Base-by-base conservation (phyloP, 2,797 vertebrate species). In the Tiaroga cobitis region DNA sequence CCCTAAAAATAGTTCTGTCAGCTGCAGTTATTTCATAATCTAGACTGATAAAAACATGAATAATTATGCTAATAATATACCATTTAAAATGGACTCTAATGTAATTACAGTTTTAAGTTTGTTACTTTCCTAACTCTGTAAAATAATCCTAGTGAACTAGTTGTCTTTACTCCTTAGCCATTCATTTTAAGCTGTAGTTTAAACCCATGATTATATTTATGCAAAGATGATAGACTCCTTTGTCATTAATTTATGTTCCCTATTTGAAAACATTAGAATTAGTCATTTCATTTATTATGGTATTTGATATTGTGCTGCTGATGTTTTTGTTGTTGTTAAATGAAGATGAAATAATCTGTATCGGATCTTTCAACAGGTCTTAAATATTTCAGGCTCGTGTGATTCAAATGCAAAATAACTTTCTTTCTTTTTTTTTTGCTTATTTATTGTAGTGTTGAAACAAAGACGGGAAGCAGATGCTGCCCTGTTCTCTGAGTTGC, bases 391-490 rank as follows among this genome's bases (percentile, higher is more conserved):
- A 26, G 21, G 9, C 11, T 81, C 61, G 41, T 72, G 32, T 9
- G 11, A 21, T 21, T 61, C n/a, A 37, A 8, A n/a, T 80, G 29
- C 56, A 67, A 51, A 34, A 37, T 6, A 34, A 56, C 2, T 3
- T 0, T 5, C 8, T 19, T 9, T 16, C 4, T 34, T 18, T 26
- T 26, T 32, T 41, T 8, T 26, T 10, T 16, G 61, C 32, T 18
- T 15, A 3, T 61, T 68, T 34, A 51, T 39, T 59, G 54, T 54
- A 99, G 98, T 99, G 94, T 92, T 95, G 74, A 97, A 96, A 87
- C 98, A 99, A 91, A 96, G 97, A 87, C 95, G 98, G 87, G 98
- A 98, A 90, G 94, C 95, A 5, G 98, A 99, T 10, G 98, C 97
- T 10, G 97, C 97, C 21, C 90, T 98, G 73, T 99, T 99, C 91